These are phyloP conservation scores for Motacilla alba DNA, from an alignment of 2,113 vertebrate species.

Conservation along the genomic window DNA sequence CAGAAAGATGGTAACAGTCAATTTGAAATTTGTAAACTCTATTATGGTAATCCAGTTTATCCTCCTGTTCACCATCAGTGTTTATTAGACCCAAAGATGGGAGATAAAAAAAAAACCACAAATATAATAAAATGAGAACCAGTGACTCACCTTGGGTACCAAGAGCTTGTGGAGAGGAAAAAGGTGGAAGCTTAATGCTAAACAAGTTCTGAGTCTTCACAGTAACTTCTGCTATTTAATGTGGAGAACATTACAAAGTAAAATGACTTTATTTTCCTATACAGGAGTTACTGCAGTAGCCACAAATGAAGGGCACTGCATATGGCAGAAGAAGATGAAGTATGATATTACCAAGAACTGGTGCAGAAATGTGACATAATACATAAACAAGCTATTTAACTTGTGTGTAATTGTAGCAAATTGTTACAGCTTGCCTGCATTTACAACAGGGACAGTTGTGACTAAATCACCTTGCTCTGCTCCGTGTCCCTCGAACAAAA, in stretches of 20 bases:
- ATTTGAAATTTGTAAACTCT: background rate
- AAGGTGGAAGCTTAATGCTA: background rate
- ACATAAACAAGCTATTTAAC: background rate
- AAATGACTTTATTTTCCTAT: background rate
- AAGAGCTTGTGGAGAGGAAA: background rate
- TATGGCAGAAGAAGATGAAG: background rate
- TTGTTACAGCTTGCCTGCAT: background rate
- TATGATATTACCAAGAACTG: background rate
- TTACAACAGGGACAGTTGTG: background rate
- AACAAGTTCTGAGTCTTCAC: background rate
- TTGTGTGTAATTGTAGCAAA: background rate
- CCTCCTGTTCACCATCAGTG: background rate
- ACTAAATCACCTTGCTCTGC: background rate
- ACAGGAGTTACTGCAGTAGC: background rate
- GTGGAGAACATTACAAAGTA: background rate
- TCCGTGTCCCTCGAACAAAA: background rate
- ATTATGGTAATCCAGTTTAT: background rate
- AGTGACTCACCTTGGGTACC: background rate
- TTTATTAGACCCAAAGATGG: background rate
- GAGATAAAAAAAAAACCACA: background rate
- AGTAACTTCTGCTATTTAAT: background rate
- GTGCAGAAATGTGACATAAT: background rate
- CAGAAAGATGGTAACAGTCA: background rate
- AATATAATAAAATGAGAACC: background rate
- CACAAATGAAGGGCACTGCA: background rate